Evolutionary conservation across 2,888 invertebrate genomes (phyloP).

Genomic region (Amiota communis): DNA sequence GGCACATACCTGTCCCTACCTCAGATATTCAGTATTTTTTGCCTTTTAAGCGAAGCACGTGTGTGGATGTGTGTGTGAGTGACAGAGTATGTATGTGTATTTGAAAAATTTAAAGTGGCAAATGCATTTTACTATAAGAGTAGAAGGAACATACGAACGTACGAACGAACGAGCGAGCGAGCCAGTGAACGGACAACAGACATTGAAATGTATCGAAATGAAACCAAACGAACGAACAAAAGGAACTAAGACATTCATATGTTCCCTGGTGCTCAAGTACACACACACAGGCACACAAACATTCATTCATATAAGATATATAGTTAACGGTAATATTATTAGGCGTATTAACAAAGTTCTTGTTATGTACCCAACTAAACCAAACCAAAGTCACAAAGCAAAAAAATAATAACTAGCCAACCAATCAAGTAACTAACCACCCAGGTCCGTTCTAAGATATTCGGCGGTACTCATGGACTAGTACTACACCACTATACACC

Average conservation of each 20-base stretch:
- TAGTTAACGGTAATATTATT: slow-evolving; percentile 52
- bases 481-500: too few species aligned
- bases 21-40: too few species aligned
- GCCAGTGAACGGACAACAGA: neutral
- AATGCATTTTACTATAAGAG: neutral
- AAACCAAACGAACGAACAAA: slow-evolving; percentile 32
- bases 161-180: slow-evolving; percentile 1
- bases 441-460: too few species aligned
- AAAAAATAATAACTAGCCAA: too few species aligned
- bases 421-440: too few species aligned
- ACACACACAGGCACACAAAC: neutral
- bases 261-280: neutral
- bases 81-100: slow-evolving; percentile 11
- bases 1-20: too few species aligned
- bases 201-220: slow-evolving; percentile 11
- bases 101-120: slow-evolving; percentile 25
- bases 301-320: neutral
- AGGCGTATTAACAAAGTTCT: slow-evolving; percentile 41
- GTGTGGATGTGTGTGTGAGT: slow-evolving; percentile 10
- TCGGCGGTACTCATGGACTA: too few species aligned
- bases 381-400: too few species aligned
- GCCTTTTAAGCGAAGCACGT: neutral
- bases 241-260: slow-evolving; percentile 48
- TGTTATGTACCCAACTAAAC: too few species aligned
- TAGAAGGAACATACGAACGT: neutral